Evolutionary conservation across 2,888 invertebrate species (phyloP).

Genomic region (Gastrophysa polygoni): DNA sequence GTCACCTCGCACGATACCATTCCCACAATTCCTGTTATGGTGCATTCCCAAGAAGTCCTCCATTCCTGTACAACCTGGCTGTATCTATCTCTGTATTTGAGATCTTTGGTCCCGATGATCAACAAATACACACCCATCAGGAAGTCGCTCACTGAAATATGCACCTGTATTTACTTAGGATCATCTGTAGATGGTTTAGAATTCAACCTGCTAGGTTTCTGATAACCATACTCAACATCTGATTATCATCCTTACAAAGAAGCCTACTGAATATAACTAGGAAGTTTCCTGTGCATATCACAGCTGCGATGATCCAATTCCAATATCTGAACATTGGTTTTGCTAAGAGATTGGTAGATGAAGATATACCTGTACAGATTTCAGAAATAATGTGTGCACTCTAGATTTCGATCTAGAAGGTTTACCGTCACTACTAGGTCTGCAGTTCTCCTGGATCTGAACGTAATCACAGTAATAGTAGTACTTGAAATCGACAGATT

Average conservation of each 20-base stretch:
- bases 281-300: slow-evolving; percentile 5
- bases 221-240: slow-evolving; percentile 6
- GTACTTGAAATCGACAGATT: background rate
- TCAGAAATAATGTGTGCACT: background rate
- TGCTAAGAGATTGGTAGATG: background rate
- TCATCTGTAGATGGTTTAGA: background rate
- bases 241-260: slow-evolving; percentile 8
- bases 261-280: slow-evolving; percentile 7
- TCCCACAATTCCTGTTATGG: slow-evolving; percentile 66
- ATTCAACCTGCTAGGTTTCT: slow-evolving; percentile 11
- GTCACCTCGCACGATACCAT: slow-evolving; percentile 74
- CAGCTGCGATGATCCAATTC: slow-evolving; percentile 5
- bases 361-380: slow-evolving; percentile 9
- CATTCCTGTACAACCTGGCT: slow-evolving; percentile 65
- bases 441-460: background rate
- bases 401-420: background rate
- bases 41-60: slow-evolving; percentile 72
- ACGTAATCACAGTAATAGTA: background rate
- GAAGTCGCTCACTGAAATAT: slow-evolving; percentile 65
- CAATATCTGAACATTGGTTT: slow-evolving; percentile 8
- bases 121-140: slow-evolving; percentile 72
- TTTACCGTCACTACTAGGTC: background rate
- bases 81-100: slow-evolving; percentile 64
- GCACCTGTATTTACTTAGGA: background rate
- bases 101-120: slow-evolving; percentile 67